These are phyloP conservation scores for Acanthiza pusilla DNA, from an alignment of 2,797 vertebrate genomes.

Conservation along the genomic window DNA sequence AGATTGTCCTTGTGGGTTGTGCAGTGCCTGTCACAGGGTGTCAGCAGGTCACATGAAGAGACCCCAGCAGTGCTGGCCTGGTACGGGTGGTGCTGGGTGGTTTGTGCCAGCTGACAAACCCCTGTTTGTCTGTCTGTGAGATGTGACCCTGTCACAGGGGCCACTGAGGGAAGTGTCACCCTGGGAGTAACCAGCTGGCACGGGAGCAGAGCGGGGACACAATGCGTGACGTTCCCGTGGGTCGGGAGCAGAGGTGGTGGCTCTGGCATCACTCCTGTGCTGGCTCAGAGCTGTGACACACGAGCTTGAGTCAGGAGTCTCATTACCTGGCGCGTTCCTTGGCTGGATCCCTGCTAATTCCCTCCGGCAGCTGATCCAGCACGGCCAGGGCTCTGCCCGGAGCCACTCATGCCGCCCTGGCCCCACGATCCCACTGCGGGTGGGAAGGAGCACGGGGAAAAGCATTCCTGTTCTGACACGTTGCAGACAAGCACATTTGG, in stretches of 20 bases:
- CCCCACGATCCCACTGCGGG: not conserved
- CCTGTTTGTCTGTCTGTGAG: accelerated
- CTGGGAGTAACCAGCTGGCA: not conserved
- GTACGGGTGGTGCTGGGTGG: not conserved
- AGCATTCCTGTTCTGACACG: not conserved
- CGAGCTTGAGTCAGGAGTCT: not conserved
- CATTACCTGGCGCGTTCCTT: constrained; percentile 5
- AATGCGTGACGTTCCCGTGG: not conserved
- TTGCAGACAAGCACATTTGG: not conserved
- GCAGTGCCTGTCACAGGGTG: accelerated
- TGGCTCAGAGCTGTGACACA: constrained; percentile 45
- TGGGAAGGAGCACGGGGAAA: not conserved
- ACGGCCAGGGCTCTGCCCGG: not conserved
- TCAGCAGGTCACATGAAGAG: not conserved
- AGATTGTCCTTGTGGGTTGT: not conserved
- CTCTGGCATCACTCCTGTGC: not conserved
- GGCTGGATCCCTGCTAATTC: not conserved
- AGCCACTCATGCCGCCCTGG: not conserved
- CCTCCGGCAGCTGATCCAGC: not conserved
- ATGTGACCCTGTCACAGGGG: not conserved
- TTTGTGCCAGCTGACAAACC: not conserved
- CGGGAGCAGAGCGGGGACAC: not conserved
- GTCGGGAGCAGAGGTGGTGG: not conserved
- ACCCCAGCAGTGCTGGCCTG: not conserved
- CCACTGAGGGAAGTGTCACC: not conserved